Evolutionary conservation across 2,113 vertebrate genomes (phyloP).

Genomic region (Apus apus): DNA sequence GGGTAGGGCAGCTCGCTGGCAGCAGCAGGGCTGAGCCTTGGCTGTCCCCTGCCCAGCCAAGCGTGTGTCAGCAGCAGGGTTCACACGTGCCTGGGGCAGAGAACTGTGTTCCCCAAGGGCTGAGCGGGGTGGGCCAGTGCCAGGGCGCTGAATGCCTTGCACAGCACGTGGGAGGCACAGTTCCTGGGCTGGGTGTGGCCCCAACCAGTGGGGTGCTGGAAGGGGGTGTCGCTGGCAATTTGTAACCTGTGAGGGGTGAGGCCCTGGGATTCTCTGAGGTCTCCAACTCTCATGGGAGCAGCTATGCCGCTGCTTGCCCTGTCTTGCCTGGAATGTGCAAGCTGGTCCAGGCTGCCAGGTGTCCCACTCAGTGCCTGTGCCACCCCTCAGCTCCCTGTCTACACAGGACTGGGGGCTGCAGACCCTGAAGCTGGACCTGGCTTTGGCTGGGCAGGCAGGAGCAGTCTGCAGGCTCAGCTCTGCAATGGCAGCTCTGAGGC

Average conservation of each 20-base stretch:
- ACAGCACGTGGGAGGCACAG: not conserved
- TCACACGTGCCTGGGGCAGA: not conserved
- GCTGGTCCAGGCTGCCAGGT: not conserved
- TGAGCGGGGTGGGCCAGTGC: not conserved
- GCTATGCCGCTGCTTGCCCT: not conserved
- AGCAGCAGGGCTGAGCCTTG: accelerated
- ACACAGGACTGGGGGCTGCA: accelerated
- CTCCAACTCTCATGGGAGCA: constrained; percentile 35
- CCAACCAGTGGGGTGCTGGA: not conserved
- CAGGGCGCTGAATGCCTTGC: accelerated
- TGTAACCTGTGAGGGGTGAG: not conserved
- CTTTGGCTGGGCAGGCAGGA: not conserved
- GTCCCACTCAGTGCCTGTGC: not conserved
- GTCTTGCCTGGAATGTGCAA: constrained; percentile 6
- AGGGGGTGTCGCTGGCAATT: not conserved
- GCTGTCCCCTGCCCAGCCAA: accelerated
- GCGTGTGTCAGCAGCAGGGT: not conserved
- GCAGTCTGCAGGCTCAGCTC: not conserved
- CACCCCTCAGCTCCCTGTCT: not conserved
- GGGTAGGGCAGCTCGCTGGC: not conserved
- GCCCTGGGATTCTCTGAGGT: constrained; percentile 45
- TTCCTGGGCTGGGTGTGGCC: not conserved
- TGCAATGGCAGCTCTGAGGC: not conserved
- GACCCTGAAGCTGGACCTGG: not conserved
- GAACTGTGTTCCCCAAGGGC: not conserved